Evolutionary conservation across 2,888 invertebrate genomes (phyloP).

Genomic region (Gryllus longicercus): DNA sequence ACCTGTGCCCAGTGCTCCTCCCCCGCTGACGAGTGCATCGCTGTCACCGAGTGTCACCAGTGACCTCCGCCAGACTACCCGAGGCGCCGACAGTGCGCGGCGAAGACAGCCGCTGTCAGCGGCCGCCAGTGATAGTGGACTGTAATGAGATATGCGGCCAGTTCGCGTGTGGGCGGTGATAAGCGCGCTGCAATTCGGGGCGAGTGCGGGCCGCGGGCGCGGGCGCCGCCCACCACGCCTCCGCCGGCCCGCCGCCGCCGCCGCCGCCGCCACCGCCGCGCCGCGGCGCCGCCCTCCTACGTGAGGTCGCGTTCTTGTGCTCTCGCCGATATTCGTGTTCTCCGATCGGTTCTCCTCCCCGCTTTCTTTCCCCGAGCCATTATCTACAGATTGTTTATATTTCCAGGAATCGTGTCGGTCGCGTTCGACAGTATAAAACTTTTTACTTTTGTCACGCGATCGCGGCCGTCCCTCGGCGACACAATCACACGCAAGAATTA

Average conservation of each 20-base stretch:
- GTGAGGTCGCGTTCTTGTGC: not conserved
- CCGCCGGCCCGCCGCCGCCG: too few species aligned
- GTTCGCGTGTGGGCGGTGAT: too few species aligned
- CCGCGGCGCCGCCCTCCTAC: too few species aligned
- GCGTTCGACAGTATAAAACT: not conserved
- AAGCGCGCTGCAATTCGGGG: too few species aligned
- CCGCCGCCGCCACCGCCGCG: too few species aligned
- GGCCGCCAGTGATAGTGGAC: not conserved
- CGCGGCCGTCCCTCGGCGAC: not conserved
- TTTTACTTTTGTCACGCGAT: conserved; percentile 1
- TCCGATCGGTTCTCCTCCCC: not conserved
- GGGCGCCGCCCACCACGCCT: too few species aligned
- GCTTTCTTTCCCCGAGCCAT: not conserved
- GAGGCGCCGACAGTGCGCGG: not conserved
- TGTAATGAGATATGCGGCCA: not conserved
- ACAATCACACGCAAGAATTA: conserved; percentile 7
- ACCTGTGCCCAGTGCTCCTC: too few species aligned
- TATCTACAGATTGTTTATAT: conserved; percentile 17
- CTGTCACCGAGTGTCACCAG: too few species aligned
- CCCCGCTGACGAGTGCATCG: too few species aligned
- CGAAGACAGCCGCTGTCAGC: not conserved
- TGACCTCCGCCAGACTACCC: too few species aligned
- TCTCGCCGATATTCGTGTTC: conserved; percentile 3
- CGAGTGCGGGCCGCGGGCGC: too few species aligned
- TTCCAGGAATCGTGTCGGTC: not conserved